phyloP scores from a whole-genome alignment of 2,888 invertebrate genomes.

The Megaustenia siamemsis region DNA sequence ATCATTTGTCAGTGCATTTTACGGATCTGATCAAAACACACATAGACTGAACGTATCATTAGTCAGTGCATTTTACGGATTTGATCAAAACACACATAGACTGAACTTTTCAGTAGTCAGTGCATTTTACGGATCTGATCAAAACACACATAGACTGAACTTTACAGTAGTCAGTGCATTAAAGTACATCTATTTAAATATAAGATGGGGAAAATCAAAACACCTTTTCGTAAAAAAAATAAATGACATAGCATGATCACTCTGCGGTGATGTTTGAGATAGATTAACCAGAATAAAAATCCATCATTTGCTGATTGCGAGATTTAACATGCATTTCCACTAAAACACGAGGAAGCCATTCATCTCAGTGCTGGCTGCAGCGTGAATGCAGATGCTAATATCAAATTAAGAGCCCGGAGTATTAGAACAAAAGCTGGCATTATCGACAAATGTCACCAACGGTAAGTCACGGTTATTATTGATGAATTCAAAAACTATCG shows the following conservation, averaged over 20 bases:
- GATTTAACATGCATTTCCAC: slow-evolving; percentile 15
- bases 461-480: not conserved
- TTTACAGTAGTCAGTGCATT: too few relatives aligned
- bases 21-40: too few relatives aligned
- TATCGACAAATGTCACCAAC: not conserved
- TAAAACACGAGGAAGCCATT: slow-evolving; percentile 5
- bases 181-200: too few relatives aligned
- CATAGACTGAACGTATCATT: too few relatives aligned
- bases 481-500: not conserved
- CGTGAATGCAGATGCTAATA: not conserved
- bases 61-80: too few relatives aligned
- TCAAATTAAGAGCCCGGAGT: not conserved
- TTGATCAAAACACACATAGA: too few relatives aligned
- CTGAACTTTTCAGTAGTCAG: too few relatives aligned
- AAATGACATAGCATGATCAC: not conserved
- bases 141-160: too few relatives aligned
- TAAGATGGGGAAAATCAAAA: not conserved
- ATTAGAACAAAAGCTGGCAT: not conserved
- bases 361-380: not conserved
- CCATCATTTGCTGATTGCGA: not conserved
- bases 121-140: too few relatives aligned
- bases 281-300: not conserved
- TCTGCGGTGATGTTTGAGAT: not conserved
- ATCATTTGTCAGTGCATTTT: too few relatives aligned
- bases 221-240: not conserved